Percentiles rank a stretch among this genome's conserved stretches.
Conservation (phyloP, 2,113 vertebrate species). For the Xenopus laevis region DNA sequence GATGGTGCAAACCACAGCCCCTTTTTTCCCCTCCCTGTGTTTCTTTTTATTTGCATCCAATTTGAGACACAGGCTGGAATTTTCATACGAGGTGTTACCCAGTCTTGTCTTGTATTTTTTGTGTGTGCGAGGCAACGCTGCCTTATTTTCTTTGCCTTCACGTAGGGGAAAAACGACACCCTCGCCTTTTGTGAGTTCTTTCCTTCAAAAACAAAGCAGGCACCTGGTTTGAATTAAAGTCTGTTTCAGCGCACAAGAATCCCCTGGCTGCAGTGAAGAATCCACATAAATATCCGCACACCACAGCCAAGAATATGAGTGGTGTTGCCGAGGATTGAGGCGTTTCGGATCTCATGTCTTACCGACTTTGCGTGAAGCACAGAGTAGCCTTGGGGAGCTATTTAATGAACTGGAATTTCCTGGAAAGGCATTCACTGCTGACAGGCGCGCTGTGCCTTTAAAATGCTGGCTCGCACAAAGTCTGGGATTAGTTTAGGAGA, state of each 20-base stretch:
- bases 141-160: constrained; percentile 22
- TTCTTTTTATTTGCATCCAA: neutral
- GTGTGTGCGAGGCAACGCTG: neutral
- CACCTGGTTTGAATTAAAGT: constrained; percentile 67
- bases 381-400: constrained; percentile 14
- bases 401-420: constrained; percentile 54
- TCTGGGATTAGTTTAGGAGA: constrained; percentile 15
- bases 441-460: constrained; percentile 16
- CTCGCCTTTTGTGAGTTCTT: constrained; percentile 51
- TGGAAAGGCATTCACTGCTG: constrained; percentile 43
- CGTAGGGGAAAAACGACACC: neutral
- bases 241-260: constrained; percentile 60
- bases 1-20: constrained; percentile 1
- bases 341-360: constrained; percentile 21
- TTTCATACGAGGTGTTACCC: constrained; percentile 14
- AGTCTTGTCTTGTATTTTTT: neutral
- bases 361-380: constrained; percentile 34
- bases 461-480: constrained; percentile 23
- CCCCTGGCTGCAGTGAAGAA: constrained; percentile 59
- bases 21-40: neutral
- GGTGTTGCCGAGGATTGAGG: constrained; percentile 53
- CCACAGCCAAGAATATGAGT: constrained; percentile 32
- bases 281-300: constrained; percentile 52
- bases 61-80: neutral
- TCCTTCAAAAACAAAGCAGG: constrained; percentile 48